Percentiles rank a stretch among this genome's conserved stretches.
Conservation (phyloP, 2,113 vertebrate species). For the Micronycteris hirsuta region DNA sequence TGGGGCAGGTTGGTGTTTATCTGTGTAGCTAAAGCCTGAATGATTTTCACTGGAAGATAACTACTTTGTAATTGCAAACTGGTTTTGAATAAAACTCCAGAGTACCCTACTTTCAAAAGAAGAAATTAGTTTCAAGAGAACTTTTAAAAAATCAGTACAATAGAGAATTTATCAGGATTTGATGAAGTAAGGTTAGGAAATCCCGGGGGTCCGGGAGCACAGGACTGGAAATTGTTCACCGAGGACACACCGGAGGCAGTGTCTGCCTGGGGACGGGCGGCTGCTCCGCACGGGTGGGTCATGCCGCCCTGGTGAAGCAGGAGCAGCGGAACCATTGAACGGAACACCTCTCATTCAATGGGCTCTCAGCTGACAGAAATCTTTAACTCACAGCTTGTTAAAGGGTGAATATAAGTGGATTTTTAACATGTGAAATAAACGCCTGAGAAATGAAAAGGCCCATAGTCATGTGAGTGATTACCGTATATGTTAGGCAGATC, state of each 20-base stretch:
- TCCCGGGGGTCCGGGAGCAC: not conserved
- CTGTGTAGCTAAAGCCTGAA: not conserved
- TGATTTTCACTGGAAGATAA: not conserved
- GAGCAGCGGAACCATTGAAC: not conserved
- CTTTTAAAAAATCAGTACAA: not conserved
- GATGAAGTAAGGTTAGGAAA: not conserved
- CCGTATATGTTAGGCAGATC: not conserved
- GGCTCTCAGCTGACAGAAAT: not conserved
- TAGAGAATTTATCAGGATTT: not conserved
- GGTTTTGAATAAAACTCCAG: not conserved
- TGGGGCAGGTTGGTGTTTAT: not conserved
- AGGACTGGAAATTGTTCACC: not conserved
- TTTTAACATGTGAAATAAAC: not conserved
- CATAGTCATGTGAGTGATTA: not conserved
- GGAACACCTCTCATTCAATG: not conserved
- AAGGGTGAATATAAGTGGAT: not conserved
- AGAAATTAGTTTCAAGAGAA: not conserved
- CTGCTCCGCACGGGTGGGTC: not conserved
- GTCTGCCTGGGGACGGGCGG: not conserved
- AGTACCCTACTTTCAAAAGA: not conserved
- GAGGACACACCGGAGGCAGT: not conserved
- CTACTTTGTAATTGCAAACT: not conserved
- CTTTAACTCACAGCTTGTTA: not conserved
- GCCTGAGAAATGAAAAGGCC: not conserved
- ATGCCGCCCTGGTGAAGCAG: not conserved